Conservation (phyloP, 2,113 vertebrate species). For the Ia io region DNA sequence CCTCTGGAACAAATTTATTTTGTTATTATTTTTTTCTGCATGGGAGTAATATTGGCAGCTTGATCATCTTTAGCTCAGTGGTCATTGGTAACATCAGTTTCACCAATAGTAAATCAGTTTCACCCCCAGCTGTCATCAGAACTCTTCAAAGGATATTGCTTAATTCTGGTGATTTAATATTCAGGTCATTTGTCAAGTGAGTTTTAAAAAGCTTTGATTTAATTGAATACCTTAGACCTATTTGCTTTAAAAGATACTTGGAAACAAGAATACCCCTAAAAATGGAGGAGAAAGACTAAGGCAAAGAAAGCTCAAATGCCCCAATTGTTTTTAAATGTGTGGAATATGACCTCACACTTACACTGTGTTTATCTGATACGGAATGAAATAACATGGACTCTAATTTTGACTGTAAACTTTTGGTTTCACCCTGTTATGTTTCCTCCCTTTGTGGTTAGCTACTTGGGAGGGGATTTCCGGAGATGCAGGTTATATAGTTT, state of each 20-base stretch:
- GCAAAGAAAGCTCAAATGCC: background rate
- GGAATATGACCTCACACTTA: too few species aligned
- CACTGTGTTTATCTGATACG: background rate
- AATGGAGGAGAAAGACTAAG: background rate
- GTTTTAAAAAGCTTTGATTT: background rate
- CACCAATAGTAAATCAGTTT: background rate
- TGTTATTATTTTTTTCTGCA: background rate
- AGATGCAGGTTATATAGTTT: constrained; percentile 56
- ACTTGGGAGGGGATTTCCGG: constrained; percentile 76
- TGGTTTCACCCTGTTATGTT: constrained; percentile 58
- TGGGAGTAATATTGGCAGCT: background rate
- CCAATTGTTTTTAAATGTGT: fast-evolving
- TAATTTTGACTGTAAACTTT: constrained; percentile 48
- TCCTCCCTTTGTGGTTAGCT: constrained; percentile 75
- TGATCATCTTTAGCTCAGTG: background rate
- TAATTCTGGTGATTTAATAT: background rate
- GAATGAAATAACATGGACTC: background rate
- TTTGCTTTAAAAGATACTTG: background rate
- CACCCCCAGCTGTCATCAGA: background rate
- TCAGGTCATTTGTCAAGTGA: background rate
- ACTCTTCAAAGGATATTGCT: background rate
- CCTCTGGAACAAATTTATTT: background rate
- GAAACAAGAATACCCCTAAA: background rate
- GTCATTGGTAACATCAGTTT: background rate
- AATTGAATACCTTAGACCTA: background rate